These are phyloP conservation scores for Xenopus borealis DNA, from an alignment of 2,113 vertebrate species.

Conservation along the genomic window DNA sequence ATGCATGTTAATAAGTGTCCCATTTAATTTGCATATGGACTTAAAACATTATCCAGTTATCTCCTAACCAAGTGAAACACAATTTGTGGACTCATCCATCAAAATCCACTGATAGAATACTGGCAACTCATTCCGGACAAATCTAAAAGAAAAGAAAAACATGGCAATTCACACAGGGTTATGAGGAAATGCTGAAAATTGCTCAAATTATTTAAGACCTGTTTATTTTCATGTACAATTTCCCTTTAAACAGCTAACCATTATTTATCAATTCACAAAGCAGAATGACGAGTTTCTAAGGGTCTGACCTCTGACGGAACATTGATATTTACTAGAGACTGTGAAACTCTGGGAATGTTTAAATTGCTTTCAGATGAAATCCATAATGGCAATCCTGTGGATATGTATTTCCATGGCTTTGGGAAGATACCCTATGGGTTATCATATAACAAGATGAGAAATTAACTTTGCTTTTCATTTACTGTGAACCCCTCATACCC, in stretches of 20 bases:
- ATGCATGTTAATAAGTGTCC: too few species aligned
- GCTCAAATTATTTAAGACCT: neutral
- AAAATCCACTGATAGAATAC: too few species aligned
- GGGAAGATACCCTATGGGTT: neutral
- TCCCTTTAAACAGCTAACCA: neutral
- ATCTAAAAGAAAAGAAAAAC: too few species aligned
- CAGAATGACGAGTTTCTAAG: neutral
- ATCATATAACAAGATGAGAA: neutral
- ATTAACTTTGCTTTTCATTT: neutral
- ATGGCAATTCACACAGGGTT: too few species aligned
- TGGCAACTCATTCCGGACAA: too few species aligned
- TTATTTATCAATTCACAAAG: neutral
- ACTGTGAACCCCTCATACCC: neutral
- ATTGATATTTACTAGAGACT: slow-evolving; percentile 1
- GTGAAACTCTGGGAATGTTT: neutral
- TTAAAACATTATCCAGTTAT: too few species aligned
- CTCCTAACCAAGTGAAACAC: too few species aligned
- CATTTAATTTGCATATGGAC: too few species aligned
- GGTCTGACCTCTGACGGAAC: neutral
- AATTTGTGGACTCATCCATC: too few species aligned
- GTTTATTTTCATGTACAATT: neutral
- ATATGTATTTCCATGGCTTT: neutral
- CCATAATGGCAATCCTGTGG: neutral
- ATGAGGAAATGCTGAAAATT: neutral
- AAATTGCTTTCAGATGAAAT: neutral